Conservation (phyloP, 1,140 invertebrate species). For the Idris sp. region DNA sequence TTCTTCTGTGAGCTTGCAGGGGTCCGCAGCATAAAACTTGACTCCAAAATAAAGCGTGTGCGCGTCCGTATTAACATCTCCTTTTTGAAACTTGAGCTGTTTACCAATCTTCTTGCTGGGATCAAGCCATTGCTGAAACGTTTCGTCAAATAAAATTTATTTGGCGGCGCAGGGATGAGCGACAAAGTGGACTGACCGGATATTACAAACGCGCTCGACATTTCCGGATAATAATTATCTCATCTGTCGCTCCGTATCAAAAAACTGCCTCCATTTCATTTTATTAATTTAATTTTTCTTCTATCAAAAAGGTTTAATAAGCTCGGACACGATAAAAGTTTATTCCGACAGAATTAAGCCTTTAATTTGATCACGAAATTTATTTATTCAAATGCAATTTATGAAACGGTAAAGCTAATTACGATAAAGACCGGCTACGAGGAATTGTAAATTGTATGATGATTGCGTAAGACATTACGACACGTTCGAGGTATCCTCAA, state of each 20-base stretch:
- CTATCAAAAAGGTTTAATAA: too few species aligned
- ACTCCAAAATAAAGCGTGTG: constrained; percentile 98
- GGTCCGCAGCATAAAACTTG: constrained; percentile 99
- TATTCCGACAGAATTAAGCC: constrained; percentile 26
- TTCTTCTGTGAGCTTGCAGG: constrained; percentile 95
- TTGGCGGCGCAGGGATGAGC: too few species aligned
- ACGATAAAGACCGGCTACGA: constrained; percentile 8
- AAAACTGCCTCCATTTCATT: constrained; percentile 47
- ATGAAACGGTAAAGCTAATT: constrained; percentile 15
- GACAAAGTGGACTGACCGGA: constrained; percentile 66
- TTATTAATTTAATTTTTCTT: constrained; percentile 52
- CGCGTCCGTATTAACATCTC: constrained; percentile 81
- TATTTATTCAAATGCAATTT: constrained; percentile 39
- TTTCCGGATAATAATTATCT: constrained; percentile 73
- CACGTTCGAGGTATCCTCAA: constrained; percentile 1
- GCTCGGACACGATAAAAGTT: constrained; percentile 2
- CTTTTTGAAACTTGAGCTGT: constrained; percentile 86
- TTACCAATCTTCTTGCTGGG: constrained; percentile 88
- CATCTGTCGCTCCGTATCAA: constrained; percentile 53
- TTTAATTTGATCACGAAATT: constrained; percentile 12
- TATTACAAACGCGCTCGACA: constrained; percentile 69
- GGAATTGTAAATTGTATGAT: constrained; percentile 5
- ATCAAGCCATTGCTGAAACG: constrained; percentile 92
- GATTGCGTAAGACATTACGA: constrained; percentile 17
- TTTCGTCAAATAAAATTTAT: constrained; percentile 60